Evolutionary conservation across 2,888 invertebrate genomes (phyloP), one percentile per base, ranked within the genome.

Genomic region (Cephus nigrinus): DNA sequence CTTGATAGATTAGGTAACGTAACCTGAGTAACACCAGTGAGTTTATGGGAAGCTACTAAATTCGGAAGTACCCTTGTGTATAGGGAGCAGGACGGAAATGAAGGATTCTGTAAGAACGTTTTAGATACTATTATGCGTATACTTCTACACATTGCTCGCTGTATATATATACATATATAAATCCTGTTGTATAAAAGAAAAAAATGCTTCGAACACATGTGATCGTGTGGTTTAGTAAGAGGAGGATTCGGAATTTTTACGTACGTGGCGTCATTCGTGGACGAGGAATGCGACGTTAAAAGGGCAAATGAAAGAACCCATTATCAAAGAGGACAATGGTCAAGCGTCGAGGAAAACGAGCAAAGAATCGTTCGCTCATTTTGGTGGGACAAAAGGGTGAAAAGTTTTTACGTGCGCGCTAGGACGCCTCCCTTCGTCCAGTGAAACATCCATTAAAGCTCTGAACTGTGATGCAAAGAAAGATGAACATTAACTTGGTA

Each of bases 281-380:
- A 76, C 35, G 71, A 78, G 71, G 81, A 84, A 82, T 83, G 82
- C 82, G 84, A 82, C 76, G 84, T 79, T 78, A 76, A 79, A 77
- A 83, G 79, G 55, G 81, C 83, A 81, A 81, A 75, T 78, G 83
- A 83, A 83, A 76, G 77, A 71, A 75, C 55, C 32, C 81, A 75
- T 81, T 81, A 55, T 55, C 55, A 55, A 23, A 23, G 55, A 55
- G 55, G 23, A 55, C 55, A 55, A 55, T 55, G 55, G 55, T 55
- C 55, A 55, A 55, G 23, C 55, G 55, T 55, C 15, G 23, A 23
- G 55, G 55, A 55, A 55, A 23, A 23, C 55, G 55, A 55, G 55
- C 55, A 55, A 55, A 23, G 55, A 23, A 55, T 55, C 55, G 55
- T 55, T 55, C 55, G 23, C 5, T 55, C 55, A 55, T 55, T 40